A percentile compares a stretch with the other conserved stretches of the same genome.
phyloP scores from a whole-genome alignment of 2,113 vertebrate species.

The Trematocara zebra region DNA sequence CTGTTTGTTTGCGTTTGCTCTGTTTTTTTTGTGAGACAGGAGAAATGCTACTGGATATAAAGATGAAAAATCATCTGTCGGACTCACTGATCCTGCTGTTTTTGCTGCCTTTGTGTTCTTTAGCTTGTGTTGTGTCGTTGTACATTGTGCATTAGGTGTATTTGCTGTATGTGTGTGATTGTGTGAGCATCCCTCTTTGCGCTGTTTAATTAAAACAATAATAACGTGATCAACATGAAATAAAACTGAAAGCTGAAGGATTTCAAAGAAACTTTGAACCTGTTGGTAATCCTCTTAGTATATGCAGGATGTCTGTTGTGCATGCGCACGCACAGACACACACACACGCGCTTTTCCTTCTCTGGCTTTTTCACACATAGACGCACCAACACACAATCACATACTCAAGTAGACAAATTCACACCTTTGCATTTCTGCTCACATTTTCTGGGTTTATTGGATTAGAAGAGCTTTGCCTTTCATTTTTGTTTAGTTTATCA shows the following conservation, averaged over 20 bases:
- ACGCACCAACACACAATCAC: not conserved
- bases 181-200: slow-evolving; percentile 47
- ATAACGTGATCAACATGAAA: slow-evolving; percentile 69
- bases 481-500: slow-evolving; percentile 41
- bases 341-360: not conserved
- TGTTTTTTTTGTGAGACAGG: not conserved
- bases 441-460: slow-evolving; percentile 54
- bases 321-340: not conserved
- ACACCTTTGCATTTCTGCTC: slow-evolving; percentile 27
- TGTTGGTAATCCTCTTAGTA: slow-evolving; percentile 74
- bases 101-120: slow-evolving; percentile 13
- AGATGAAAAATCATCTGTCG: slow-evolving; percentile 54
- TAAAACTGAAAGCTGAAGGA: slow-evolving; percentile 71
- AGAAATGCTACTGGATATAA: slow-evolving; percentile 19
- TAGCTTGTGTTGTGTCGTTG: slow-evolving; percentile 10
- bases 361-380: not conserved
- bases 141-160: not conserved
- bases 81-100: slow-evolving; percentile 29
- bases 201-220: slow-evolving; percentile 72
- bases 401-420: not conserved
- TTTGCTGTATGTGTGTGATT: not conserved
- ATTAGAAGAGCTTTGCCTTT: slow-evolving; percentile 58
- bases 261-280: slow-evolving; percentile 79
- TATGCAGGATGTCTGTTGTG: slow-evolving; percentile 46
- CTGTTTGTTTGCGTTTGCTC: slow-evolving; percentile 34